phyloP scores from a whole-genome alignment of 2,113 vertebrate species.

The Camarhynchus parvulus region DNA sequence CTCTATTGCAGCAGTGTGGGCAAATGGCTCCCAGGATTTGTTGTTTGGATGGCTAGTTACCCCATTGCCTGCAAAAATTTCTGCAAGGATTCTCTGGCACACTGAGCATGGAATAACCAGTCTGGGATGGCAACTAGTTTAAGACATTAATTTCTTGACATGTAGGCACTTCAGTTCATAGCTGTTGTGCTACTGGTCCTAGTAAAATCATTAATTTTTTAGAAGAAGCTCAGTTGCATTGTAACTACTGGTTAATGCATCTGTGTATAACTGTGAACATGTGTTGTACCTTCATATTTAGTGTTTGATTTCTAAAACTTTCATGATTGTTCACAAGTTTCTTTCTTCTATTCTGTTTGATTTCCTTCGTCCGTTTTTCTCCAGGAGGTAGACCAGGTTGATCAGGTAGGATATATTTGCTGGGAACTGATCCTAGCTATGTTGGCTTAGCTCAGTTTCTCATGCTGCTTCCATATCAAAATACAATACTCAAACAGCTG shows the following conservation, averaged over 20 bases:
- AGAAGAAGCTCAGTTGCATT: not conserved
- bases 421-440: conserved; percentile 79
- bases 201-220: not conserved
- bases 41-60: not conserved
- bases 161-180: not conserved
- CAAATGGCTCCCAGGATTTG: not conserved
- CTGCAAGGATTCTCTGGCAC: not conserved
- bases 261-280: conserved; percentile 47
- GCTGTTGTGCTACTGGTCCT: not conserved
- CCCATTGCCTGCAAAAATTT: not conserved
- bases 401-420: conserved; percentile 96
- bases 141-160: not conserved
- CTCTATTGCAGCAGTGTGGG: not conserved
- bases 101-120: not conserved
- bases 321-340: conserved; percentile 96
- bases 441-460: conserved; percentile 87
- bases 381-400: conserved; percentile 98
- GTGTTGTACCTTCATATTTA: conserved; percentile 73
- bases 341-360: conserved; percentile 96
- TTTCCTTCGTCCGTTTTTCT: conserved; percentile 88
- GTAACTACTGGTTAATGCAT: not conserved
- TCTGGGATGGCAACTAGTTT: not conserved
- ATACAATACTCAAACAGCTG: conserved; percentile 84
- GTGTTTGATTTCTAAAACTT: conserved; percentile 80
- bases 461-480: conserved; percentile 92